Evolutionary conservation across 2,113 vertebrate species (phyloP), one percentile per base, ranked within the genome.

Genomic region (Erpornis zantholeuca): DNA sequence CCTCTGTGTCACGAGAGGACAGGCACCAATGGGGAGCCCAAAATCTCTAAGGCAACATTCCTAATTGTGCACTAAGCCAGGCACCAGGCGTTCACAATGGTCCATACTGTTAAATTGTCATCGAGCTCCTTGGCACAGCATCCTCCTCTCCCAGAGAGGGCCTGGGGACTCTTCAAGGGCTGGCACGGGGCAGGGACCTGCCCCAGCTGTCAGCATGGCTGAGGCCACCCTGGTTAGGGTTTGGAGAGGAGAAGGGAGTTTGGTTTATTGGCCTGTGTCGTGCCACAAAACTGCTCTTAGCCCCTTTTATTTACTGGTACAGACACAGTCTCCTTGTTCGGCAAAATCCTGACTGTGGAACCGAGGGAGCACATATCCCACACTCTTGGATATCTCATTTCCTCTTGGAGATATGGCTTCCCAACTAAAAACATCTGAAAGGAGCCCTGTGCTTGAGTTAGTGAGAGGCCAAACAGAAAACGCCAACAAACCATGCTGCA

Each of bases 41-140:
- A 25, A 54, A 71, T 60, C 78, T 63, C 73, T 19, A 22, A 78
- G 52, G 65, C 17, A 60, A 4, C 38, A 10, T 53, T 73, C n/a
- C 12, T 20, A 84, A 70, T 23, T 36, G 19, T 40, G 28, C 21
- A 3, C 52, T 75, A 35, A 87, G 20, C 42, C 52, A 44, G 86
- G 60, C 84, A 81, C 28, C 64, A 68, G 84, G 21, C 5, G 0
- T 45, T 70, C 77, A 78, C 93, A 95, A 78, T 64, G 35, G 73
- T 52, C 73, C 28, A 2, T 28, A 12, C 47, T 20, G 25, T 86
- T 63, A 88, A 86, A 75, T 33, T 92, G 86, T 94, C 90, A 87
- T 60, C 81, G 25, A 0, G 2, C 27, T 89, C 52, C 44, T 47
- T 82, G 65, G 69, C 42, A 47, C 0, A 0, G 78, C 3, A 0